Percentiles rank a stretch among this genome's conserved stretches.
These are phyloP conservation scores for Colostygia pectinataria DNA, from an alignment of 2,888 invertebrate genomes.

Conservation along the genomic window DNA sequence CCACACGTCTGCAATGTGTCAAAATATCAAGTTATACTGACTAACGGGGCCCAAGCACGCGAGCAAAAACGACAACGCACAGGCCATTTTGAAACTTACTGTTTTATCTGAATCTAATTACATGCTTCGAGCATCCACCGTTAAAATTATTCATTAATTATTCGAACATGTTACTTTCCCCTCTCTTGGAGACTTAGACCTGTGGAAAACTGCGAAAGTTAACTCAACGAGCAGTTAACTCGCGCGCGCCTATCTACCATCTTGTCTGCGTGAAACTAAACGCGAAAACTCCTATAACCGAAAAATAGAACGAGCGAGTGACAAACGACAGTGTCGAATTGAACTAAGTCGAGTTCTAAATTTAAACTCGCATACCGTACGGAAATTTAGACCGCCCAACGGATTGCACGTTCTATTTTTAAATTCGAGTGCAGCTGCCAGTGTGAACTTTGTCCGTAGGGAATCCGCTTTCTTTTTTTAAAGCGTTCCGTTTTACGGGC, in stretches of 20 bases:
- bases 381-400: constrained; percentile 78
- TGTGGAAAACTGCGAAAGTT: constrained; percentile 76
- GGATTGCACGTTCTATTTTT: constrained; percentile 76
- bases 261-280: constrained; percentile 48
- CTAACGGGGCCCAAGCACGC: constrained; percentile 14
- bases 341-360: constrained; percentile 77
- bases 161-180: constrained; percentile 71
- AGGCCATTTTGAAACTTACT: constrained; percentile 17
- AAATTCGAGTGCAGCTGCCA: constrained; percentile 74
- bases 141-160: constrained; percentile 71
- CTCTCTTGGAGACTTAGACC: constrained; percentile 49
- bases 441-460: constrained; percentile 72
- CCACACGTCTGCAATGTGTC: constrained; percentile 16
- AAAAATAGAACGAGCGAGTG: constrained; percentile 68
- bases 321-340: constrained; percentile 76
- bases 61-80: constrained; percentile 11
- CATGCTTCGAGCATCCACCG: constrained; percentile 50
- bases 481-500: constrained; percentile 47
- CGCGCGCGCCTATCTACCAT: constrained; percentile 48
- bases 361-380: constrained; percentile 75
- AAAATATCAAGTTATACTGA: constrained; percentile 16
- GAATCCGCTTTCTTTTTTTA: constrained; percentile 59
- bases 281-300: constrained; percentile 42
- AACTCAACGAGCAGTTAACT: constrained; percentile 53
- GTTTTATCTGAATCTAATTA: constrained; percentile 52